Base-by-base conservation (phyloP, 2,113 vertebrate species). In the Rhombomys opimus region DNA sequence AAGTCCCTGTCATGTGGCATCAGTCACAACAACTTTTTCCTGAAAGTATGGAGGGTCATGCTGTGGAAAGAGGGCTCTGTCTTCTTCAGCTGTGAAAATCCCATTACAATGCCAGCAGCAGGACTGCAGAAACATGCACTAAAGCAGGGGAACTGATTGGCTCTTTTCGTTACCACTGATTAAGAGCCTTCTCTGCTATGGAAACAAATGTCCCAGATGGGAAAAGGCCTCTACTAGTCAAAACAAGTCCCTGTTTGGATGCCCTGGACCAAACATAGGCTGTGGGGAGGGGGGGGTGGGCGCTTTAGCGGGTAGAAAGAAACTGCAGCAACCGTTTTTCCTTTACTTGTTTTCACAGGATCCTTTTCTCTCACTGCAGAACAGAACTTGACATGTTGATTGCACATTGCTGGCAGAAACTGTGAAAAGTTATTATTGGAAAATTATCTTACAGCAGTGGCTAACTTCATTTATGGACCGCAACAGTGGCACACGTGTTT, bases 11-110 rank as follows among this genome's bases (percentile, higher is more conserved):
- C 98, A 96, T 52, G 52, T 54, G 97, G 94, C 97, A 98, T 98
- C 97, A 97, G 90, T 97, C 98, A 98, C 96, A 95, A 96, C 91
- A 70, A 86, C 61, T 92, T 98, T 89, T 97, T 93, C 84, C 78
- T 96, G 93, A 14, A 65, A 85, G 87, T 82, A 97, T 89, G 65
- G 77, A 91, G 3, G 35, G 81, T 75, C 25, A 65, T 13, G 38
- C 82, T 65, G 82, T 27, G 25, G 91, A 88, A 72, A 84, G 93
- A 85, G n/a, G 76, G 22, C 90, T 72, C 92, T 96, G 95, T 92
- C 97, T 94, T 15, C 90, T 89, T 98, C 87, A 4, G 81, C 90
- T 96, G 95, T 95, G 96, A 96, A 97, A 97, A 97, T 94, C 97
- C 96, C 95, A 97, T 97, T 97, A 59, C 78, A 68, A 50, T 73